These are phyloP conservation scores for Pachliopta kotzebuea DNA, from an alignment of 2,888 invertebrate species.

Conservation along the genomic window DNA sequence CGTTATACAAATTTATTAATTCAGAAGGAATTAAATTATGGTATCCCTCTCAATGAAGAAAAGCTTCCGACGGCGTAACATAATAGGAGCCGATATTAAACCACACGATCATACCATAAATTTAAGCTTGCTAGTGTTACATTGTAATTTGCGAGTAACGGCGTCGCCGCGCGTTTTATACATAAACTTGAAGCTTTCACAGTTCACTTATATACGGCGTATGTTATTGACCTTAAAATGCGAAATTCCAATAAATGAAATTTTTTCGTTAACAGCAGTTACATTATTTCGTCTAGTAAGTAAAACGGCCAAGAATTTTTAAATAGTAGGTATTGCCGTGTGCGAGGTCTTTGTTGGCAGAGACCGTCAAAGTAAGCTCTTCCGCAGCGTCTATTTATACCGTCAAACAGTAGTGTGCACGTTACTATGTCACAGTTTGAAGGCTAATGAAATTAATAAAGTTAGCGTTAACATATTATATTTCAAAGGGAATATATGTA, in stretches of 20 bases:
- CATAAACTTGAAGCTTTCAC: constrained; percentile 13
- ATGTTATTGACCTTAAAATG: background rate
- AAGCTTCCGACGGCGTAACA: constrained; percentile 1
- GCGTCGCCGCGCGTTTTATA: constrained; percentile 22
- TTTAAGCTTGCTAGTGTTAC: constrained; percentile 28
- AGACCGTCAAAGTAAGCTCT: no score
- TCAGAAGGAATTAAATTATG: background rate
- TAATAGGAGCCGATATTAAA: constrained; percentile 9
- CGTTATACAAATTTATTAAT: background rate
- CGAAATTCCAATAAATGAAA: background rate
- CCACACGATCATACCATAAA: constrained; percentile 29
- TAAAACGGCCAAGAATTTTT: no score
- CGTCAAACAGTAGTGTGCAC: no score
- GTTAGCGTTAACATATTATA: no score
- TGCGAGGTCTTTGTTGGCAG: no score
- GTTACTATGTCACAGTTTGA: no score
- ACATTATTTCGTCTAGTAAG: no score
- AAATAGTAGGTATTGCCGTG: no score
- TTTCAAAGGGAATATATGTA: no score
- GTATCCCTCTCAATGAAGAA: constrained; percentile 1
- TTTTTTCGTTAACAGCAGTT: no score
- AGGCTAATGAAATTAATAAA: no score
- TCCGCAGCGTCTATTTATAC: no score
- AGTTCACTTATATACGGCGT: background rate
- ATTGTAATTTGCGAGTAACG: constrained; percentile 24